Percentiles rank a stretch among this genome's conserved stretches.
These are phyloP conservation scores for Acrocyrtus sp. DNA, from an alignment of 2,888 invertebrate genomes.

Conservation along the genomic window DNA sequence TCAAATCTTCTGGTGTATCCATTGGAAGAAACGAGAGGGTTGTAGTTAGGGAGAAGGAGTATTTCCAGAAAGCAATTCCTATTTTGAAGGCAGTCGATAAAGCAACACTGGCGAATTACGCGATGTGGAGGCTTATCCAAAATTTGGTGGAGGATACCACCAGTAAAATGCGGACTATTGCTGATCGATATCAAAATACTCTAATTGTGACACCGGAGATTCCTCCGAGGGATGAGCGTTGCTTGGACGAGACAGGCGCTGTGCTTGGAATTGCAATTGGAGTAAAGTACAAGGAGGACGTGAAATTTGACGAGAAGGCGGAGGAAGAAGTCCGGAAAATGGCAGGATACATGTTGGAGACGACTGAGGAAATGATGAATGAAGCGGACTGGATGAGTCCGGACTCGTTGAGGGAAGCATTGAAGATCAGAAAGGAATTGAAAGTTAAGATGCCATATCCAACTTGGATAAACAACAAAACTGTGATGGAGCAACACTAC, in stretches of 20 bases:
- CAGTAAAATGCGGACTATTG: slow-evolving; percentile 58
- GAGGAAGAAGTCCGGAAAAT: slow-evolving; percentile 68
- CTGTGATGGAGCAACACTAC: slow-evolving; percentile 77
- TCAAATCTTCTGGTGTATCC: slow-evolving; percentile 48
- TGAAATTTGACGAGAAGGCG: slow-evolving; percentile 49
- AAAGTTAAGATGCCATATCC: slow-evolving; percentile 74
- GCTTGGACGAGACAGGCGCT: slow-evolving; percentile 39
- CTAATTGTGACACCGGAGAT: slow-evolving; percentile 54
- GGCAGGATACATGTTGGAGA: slow-evolving; percentile 76
- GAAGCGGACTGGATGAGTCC: slow-evolving; percentile 83
- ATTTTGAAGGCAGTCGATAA: slow-evolving; percentile 29
- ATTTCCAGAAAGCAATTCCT: slow-evolving; percentile 32
- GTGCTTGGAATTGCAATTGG: slow-evolving; percentile 58
- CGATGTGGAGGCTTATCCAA: slow-evolving; percentile 54
- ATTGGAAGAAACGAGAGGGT: slow-evolving; percentile 39
- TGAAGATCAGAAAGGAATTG: slow-evolving; percentile 73
- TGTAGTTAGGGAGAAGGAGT: slow-evolving; percentile 50
- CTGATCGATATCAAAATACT: slow-evolving; percentile 59
- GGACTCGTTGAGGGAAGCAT: slow-evolving; percentile 75
- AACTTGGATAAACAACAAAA: slow-evolving; percentile 77
- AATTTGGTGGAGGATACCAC: slow-evolving; percentile 55
- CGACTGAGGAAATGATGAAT: slow-evolving; percentile 77
- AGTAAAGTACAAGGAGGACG: slow-evolving; percentile 52
- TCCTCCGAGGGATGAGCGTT: slow-evolving; percentile 39
- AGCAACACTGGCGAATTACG: slow-evolving; percentile 54